Evolutionary conservation across 1,140 invertebrate species (phyloP).

Genomic region (Ceratitis capitata): DNA sequence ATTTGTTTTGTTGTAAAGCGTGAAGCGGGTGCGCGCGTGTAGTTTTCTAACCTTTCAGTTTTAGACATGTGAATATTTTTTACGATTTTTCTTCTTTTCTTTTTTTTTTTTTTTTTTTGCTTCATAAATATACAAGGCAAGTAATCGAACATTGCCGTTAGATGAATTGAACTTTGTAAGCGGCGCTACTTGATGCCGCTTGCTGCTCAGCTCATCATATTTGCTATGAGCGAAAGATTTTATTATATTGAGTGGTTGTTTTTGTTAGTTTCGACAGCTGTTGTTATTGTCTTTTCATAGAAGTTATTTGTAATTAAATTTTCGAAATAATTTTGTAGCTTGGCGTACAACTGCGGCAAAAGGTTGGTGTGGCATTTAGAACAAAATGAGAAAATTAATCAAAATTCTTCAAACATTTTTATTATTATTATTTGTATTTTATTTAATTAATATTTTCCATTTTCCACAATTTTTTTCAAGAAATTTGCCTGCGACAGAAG

Average conservation of each 20-base stretch:
- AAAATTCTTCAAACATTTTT: neutral
- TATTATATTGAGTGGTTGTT: neutral
- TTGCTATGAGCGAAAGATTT: neutral
- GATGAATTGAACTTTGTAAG: neutral
- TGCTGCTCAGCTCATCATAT: neutral
- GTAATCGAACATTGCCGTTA: constrained; percentile 17
- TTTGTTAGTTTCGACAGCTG: neutral
- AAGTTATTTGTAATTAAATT: neutral
- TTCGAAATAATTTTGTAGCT: neutral
- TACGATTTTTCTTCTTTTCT: no score
- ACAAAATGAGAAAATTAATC: neutral
- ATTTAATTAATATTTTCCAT: no score
- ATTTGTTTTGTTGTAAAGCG: constrained; percentile 25
- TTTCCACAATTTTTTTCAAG: no score
- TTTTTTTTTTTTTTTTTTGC: no score
- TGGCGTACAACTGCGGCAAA: neutral
- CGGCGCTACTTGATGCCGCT: neutral
- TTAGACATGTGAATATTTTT: constrained; percentile 5
- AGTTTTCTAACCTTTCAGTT: neutral
- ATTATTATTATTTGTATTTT: neutral
- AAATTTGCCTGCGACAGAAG: no score
- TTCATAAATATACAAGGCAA: constrained; percentile 4
- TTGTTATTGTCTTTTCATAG: neutral
- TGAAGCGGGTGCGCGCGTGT: neutral
- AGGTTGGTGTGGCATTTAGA: neutral